Conservation (phyloP, 2,113 vertebrate species). For the Crotalus horridus region DNA sequence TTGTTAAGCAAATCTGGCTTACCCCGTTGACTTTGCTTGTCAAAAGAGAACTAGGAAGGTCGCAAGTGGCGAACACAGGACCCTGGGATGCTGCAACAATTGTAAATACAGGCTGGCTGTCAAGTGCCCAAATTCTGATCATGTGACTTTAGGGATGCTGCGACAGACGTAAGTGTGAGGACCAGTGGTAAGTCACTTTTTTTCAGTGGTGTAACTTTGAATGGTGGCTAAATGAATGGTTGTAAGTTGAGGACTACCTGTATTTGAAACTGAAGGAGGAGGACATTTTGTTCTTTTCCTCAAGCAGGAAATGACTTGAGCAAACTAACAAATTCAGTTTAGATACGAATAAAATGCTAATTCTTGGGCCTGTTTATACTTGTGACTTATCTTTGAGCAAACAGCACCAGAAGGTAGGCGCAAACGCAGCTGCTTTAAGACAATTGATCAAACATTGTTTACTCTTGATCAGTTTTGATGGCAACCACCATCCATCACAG, state of each 20-base stretch:
- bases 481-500: neutral
- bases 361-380: neutral
- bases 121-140: no score
- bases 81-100: neutral
- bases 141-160: no score
- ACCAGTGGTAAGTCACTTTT: neutral
- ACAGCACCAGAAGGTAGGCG: neutral
- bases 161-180: neutral
- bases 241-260: neutral
- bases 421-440: slow-evolving; percentile 10
- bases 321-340: neutral
- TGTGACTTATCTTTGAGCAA: slow-evolving; percentile 2
- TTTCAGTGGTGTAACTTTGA: neutral
- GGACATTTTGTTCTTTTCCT: neutral
- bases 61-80: neutral
- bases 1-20: no score
- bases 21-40: no score
- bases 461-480: neutral
- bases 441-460: neutral
- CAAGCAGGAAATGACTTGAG: neutral
- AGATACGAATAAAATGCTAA: neutral
- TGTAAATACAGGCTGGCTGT: no score
- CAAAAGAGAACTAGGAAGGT: no score
- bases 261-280: neutral
- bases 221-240: neutral